A percentile compares a stretch with the other conserved stretches of the same genome.
Evolutionary conservation across 2,888 invertebrate genomes (phyloP).

Genomic region (Clunio marinus): DNA sequence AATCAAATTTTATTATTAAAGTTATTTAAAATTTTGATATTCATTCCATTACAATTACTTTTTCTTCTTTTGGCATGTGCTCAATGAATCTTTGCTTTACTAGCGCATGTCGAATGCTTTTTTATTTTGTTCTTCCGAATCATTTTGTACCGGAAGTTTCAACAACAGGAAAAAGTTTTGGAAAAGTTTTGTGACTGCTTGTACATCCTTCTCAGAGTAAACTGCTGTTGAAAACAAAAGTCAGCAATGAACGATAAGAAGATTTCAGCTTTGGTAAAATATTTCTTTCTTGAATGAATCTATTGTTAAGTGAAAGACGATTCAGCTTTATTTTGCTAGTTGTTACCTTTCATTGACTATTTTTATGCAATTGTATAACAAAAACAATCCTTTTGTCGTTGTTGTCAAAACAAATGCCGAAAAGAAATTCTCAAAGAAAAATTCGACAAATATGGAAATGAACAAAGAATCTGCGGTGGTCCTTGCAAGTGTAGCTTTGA

Average conservation of each 20-base stretch:
- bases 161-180: background rate
- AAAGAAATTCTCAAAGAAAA: background rate
- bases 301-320: background rate
- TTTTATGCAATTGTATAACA: background rate
- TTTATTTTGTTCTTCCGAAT: background rate
- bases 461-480: slow-evolving; percentile 33
- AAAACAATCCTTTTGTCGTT: background rate
- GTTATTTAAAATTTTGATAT: too few relatives aligned
- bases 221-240: background rate
- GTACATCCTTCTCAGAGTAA: too few relatives aligned
- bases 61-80: background rate
- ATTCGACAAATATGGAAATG: background rate
- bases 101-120: background rate
- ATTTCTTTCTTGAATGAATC: background rate
- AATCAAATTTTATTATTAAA: too few relatives aligned
- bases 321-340: background rate
- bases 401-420: background rate
- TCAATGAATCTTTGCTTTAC: background rate
- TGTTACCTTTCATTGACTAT: background rate
- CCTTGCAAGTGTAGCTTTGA: background rate
- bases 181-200: too few relatives aligned
- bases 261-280: background rate
- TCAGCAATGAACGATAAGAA: background rate
- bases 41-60: background rate
- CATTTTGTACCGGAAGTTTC: background rate